phyloP scores from a whole-genome alignment of 2,113 vertebrate genomes.

The Alectura lathami region DNA sequence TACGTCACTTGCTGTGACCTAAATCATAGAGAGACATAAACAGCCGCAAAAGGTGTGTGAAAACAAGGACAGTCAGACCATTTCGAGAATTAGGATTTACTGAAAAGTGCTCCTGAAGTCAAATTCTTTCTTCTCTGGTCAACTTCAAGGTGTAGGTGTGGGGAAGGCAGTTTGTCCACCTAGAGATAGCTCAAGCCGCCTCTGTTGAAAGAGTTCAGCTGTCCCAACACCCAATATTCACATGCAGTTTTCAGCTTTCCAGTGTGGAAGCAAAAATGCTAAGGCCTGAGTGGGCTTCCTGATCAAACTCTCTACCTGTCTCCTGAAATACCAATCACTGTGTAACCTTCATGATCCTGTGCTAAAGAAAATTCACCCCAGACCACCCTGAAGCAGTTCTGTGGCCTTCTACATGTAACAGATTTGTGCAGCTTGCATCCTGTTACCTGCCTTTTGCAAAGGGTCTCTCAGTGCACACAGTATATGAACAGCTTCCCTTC shows the following conservation, averaged over 20 bases:
- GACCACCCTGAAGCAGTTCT: background rate
- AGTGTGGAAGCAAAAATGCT: background rate
- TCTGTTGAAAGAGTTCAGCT: background rate
- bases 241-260: background rate
- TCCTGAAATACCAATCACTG: background rate
- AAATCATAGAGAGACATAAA: background rate
- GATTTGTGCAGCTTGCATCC: background rate
- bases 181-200: background rate
- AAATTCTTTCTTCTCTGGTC: background rate
- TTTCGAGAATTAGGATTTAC: background rate
- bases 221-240: background rate
- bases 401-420: background rate
- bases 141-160: background rate
- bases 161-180: background rate
- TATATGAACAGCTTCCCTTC: background rate
- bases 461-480: background rate
- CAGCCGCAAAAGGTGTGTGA: background rate
- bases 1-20: background rate
- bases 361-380: background rate
- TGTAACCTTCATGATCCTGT: background rate
- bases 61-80: background rate
- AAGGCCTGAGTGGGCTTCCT: background rate
- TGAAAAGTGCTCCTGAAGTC: background rate
- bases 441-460: background rate
- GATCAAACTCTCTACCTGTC: background rate